Conservation (phyloP, 2,888 invertebrate genomes). For the Thumatha senex region DNA sequence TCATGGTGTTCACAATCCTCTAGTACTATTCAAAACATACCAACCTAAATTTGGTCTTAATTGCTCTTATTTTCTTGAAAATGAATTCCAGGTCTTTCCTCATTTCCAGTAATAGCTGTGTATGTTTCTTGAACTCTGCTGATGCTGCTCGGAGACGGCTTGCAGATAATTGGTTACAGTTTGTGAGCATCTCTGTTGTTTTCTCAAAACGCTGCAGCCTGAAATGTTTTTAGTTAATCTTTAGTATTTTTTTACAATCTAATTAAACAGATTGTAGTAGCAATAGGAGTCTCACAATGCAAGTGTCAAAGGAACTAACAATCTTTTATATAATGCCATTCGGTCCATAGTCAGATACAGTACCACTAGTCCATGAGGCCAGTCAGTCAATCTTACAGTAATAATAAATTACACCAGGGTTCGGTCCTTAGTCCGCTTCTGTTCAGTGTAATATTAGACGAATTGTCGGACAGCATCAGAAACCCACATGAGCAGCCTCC, state of each 20-base stretch:
- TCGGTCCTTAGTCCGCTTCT: no score
- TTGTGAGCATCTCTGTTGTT: constrained; percentile 99
- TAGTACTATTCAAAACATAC: not conserved
- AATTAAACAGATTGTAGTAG: not conserved
- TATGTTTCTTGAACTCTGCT: constrained; percentile 95
- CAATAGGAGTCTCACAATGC: not conserved
- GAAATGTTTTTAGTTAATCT: constrained; percentile 34
- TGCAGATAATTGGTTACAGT: constrained; percentile 97
- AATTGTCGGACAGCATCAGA: no score
- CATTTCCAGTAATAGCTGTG: constrained; percentile 93
- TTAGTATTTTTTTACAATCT: not conserved
- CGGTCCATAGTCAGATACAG: no score
- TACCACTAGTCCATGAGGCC: no score
- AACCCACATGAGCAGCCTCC: no score
- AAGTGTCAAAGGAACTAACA: no score
- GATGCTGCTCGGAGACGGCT: constrained; percentile 93
- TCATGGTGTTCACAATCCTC: no score
- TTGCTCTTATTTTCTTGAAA: constrained; percentile 94
- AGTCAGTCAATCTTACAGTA: no score
- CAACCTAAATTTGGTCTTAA: constrained; percentile 90
- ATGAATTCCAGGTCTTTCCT: constrained; percentile 97
- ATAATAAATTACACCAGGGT: no score
- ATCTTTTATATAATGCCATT: no score
- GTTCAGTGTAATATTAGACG: no score
- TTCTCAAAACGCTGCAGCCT: constrained; percentile 98